Conservation (phyloP, 2,113 vertebrate genomes). For the Vulpes vulpes region DNA sequence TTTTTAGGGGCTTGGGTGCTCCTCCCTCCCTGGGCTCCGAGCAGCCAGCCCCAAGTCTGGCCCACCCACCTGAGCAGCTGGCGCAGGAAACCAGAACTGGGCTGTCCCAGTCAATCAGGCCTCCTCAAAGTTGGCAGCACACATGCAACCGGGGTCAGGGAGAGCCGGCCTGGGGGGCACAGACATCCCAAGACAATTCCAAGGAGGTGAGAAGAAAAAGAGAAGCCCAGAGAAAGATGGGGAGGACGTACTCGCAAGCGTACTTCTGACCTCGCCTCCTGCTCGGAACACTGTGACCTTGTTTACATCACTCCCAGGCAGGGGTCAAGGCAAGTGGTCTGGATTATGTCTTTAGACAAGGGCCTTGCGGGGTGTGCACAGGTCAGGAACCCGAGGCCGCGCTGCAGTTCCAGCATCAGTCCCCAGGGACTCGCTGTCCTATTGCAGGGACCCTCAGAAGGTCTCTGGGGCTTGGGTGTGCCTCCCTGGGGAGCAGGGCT, state of each 20-base stretch:
- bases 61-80: neutral
- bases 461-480: neutral
- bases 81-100: rapidly evolving
- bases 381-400: neutral
- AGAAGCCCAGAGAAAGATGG: neutral
- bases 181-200: too few relatives aligned
- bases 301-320: conserved; percentile 28
- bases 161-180: rapidly evolving
- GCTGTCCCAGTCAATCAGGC: rapidly evolving
- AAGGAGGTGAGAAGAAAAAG: too few relatives aligned
- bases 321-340: neutral
- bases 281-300: conserved; percentile 27
- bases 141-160: rapidly evolving
- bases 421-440: neutral
- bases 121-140: rapidly evolving
- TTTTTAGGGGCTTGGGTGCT: rapidly evolving
- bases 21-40: neutral
- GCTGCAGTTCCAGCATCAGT: neutral
- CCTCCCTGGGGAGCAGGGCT: neutral
- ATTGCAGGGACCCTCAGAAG: neutral
- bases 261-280: neutral
- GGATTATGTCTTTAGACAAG: neutral
- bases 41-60: neutral
- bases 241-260: neutral
- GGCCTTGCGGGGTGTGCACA: neutral